Base-by-base conservation (phyloP, 2,888 invertebrate genomes). In the Yponomeuta malinellus region DNA sequence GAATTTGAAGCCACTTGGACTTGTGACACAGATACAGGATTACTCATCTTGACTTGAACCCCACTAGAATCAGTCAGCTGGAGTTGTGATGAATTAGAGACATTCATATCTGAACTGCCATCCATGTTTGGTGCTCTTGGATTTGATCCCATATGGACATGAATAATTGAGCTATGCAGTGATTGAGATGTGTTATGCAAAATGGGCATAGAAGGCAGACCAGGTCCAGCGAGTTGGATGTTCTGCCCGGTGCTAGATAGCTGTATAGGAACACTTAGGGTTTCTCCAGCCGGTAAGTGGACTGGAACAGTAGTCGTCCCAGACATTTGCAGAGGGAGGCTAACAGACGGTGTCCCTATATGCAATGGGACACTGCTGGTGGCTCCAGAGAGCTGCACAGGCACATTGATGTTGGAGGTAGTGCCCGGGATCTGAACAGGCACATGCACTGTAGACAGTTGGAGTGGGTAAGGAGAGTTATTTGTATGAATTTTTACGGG, bases 341-440 rank as follows among this genome's bases (percentile, higher is more conserved):
- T 89, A 63, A 87, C 89, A n/a, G 90, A 71, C 1, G 72, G 69
- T 10, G 33, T 89, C 67, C 89, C 75, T 75, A 92, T 82, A 75
- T 91, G 92, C 70, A 92, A 76, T 9, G 91, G 92, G 37, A 91
- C 81, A 74, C 84, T 83, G 74, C 78, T 88, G 12, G 87, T 79
- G 2, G 88, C 77, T 0, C 86, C 87, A n/a, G 90, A 87, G 71
- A 91, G 78, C 75, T 92, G 92, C 33, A 90, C 88, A 37, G 92
- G 90, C 63, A 92, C 88, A 83, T 89, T 92, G 63, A 92, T 90
- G 73, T 90, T 90, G 2, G 90, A 89, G 65, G 83, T 86, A 48
- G 90, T 87, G 63, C 89, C 90, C 2, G 90, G 91, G 69, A 91
- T 87, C 74, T 92, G 91, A n/a, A 92, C 88, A 48, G 91, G 92